Base-by-base conservation (phyloP, 2,888 invertebrate species). In the Xestobium rufovillosum region DNA sequence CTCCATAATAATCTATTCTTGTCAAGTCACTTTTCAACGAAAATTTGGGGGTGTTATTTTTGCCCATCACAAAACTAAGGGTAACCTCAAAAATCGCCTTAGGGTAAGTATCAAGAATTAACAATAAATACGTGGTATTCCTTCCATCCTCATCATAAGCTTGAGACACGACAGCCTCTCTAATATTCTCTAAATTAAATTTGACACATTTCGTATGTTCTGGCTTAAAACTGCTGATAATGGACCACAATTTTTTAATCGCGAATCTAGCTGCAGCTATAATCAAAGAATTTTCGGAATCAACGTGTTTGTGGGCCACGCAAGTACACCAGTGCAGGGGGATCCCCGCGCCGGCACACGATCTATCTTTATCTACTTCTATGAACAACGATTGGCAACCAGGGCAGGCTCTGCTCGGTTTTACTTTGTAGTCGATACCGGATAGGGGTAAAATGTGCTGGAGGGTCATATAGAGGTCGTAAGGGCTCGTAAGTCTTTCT, bases 241-340 rank as follows among this genome's bases (percentile, higher is more conserved):
- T 42, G 14, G 43, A 36, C 15, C 48, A 40, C 12, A 58, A 34
- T 37, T 51, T 40, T 12, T 60, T 53, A n/a, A 76, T 51, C 10
- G 72, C 70, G 28, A 66, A 65, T 13, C 67, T 53, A 0, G 75
- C 72, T 14, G 75, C 73, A 47, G 69, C 68, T 12, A 63, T 53
- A 4, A 75, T 76, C 14, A 72, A 66, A 26, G 63, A 53, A 32
- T 75, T 71, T 30, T 66, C 59, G 4, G 53, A 50, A 41, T 68
- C 63, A 31, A 72, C 56, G 11, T 69, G 57, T 48, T 71, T 65
- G 70, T 29, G 72, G 12, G 73, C 72, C 40, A 76, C 73, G 52
- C 85, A 86, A 36, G 80, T 76, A 55, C 85, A 86, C 82, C 83
- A 85, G 55, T 83, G 83, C 31, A 76, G 71, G 4, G 72, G 69